Base-by-base conservation (phyloP, 2,113 vertebrate species). In the Antigone vipio region DNA sequence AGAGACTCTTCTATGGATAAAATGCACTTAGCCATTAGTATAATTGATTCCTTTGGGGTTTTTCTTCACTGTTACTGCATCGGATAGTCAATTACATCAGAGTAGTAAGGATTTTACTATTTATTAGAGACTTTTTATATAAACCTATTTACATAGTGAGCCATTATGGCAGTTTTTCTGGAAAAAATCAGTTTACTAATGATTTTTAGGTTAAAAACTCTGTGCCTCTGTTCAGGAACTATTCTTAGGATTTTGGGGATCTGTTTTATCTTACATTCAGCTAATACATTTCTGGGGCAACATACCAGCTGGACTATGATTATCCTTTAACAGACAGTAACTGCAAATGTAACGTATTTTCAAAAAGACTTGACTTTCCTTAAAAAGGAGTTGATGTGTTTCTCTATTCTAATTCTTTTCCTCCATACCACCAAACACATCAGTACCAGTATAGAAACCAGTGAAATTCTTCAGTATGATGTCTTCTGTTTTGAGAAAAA, bases 11-110 rank as follows among this genome's bases (percentile, higher is more conserved):
- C 69, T 95, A 26, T 69, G 71, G 50, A 74, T 95, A 88, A 90
- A 94, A 95, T 76, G 71, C 32, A 83, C 2, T 3, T 66, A 73
- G 38, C n/a, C 29, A 88, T 93, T 96, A 86, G 49, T 89, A 20
- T 81, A 92, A 93, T 94, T 90, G 82, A 96, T 94, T 96, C 88
- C 74, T 94, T 92, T 94, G 78, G 58, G 87, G 2, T 18, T 93
- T 79, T 88, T 93, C 62, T 88, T 89, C 74, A 40, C 71, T 85
- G 24, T 95, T 91, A 34, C 38, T 84, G 29, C 44, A 47, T 52
- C 3, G 3, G 17, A 27, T 91, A 88, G 69, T 92, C 69, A 91
- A 44, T 96, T 82, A 75, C 60, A 68, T 72, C 56, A 79, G 62
- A 64, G 5, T 50, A 83, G 55, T 79, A 89, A 79, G 38, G 29